These are phyloP conservation scores for Moxostoma hubbsi DNA, from an alignment of 2,797 vertebrate genomes.

Conservation along the genomic window DNA sequence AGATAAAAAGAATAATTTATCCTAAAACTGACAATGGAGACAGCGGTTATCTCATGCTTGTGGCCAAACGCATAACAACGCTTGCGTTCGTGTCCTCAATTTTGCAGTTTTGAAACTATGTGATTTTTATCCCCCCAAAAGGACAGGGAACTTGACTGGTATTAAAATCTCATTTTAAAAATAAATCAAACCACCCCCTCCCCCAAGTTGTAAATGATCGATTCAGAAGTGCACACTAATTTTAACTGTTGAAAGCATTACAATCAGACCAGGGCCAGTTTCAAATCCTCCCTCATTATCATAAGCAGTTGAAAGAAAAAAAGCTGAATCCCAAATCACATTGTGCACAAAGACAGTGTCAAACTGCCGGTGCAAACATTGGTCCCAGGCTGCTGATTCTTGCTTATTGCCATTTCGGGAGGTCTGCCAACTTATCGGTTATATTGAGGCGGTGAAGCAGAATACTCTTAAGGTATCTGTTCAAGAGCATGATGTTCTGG, in stretches of 20 bases:
- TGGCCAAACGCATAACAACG: slow-evolving; percentile 35
- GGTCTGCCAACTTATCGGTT: slow-evolving; percentile 17
- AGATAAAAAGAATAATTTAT: slow-evolving; percentile 81
- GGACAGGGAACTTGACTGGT: slow-evolving; percentile 77
- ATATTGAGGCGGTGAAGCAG: slow-evolving; percentile 64
- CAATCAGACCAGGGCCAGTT: slow-evolving; percentile 29
- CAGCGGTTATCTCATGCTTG: slow-evolving; percentile 64
- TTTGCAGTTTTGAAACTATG: slow-evolving; percentile 62
- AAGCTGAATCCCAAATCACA: background rate
- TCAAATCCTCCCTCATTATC: slow-evolving; percentile 34
- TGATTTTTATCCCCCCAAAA: slow-evolving; percentile 53
- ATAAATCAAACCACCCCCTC: slow-evolving; percentile 72
- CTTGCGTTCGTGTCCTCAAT: slow-evolving; percentile 25
- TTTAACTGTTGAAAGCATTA: slow-evolving; percentile 41
- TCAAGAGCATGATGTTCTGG: slow-evolving; percentile 80
- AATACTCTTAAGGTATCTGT: slow-evolving; percentile 69
- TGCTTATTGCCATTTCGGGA: slow-evolving; percentile 47
- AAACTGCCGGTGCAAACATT: slow-evolving; percentile 68
- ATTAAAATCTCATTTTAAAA: slow-evolving; percentile 83
- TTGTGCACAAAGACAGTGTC: slow-evolving; percentile 32
- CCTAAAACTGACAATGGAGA: slow-evolving; percentile 73
- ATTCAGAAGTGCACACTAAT: slow-evolving; percentile 64
- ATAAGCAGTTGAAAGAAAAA: slow-evolving; percentile 33
- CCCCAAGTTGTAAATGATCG: slow-evolving; percentile 62
- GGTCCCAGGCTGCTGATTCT: slow-evolving; percentile 79